phyloP scores from a whole-genome alignment of 2,888 invertebrate genomes.

The Andrena chrysosceles region DNA sequence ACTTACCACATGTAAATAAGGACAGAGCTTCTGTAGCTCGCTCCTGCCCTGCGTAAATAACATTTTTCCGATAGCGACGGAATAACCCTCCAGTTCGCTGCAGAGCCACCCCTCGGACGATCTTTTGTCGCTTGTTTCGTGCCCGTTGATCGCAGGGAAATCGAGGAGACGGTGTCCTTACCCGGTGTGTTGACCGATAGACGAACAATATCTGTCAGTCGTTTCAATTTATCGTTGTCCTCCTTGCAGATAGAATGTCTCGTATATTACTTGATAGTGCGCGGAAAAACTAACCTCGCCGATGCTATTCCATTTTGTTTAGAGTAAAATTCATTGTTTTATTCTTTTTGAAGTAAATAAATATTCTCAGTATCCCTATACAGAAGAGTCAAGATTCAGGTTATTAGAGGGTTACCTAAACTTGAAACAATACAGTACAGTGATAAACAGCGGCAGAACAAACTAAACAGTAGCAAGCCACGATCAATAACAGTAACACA shows the following conservation, averaged over 20 bases:
- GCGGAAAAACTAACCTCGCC: too few species aligned
- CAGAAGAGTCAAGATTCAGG: too few species aligned
- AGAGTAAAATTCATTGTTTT: too few species aligned
- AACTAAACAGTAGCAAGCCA: neutral
- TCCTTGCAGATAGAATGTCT: too few species aligned
- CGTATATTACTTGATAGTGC: too few species aligned
- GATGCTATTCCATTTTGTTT: too few species aligned
- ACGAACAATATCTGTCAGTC: neutral
- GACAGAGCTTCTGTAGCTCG: slow-evolving; percentile 80
- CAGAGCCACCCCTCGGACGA: slow-evolving; percentile 53
- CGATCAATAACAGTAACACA: slow-evolving; percentile 32
- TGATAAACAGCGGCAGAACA: neutral
- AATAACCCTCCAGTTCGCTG: slow-evolving; percentile 73
- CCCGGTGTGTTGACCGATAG: neutral
- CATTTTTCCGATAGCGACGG: slow-evolving; percentile 83
- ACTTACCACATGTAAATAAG: slow-evolving; percentile 85
- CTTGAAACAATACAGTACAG: too few species aligned
- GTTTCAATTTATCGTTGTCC: too few species aligned
- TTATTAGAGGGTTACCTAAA: too few species aligned
- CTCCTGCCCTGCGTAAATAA: slow-evolving; percentile 83
- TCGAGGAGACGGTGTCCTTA: slow-evolving; percentile 7
- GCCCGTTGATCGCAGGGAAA: neutral
- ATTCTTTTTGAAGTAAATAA: too few species aligned
- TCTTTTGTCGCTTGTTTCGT: slow-evolving; percentile 55
- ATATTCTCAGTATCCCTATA: too few species aligned